Percentiles rank a stretch among this genome's conserved stretches.
These are phyloP conservation scores for Gastrophryne carolinensis DNA, from an alignment of 2,797 vertebrate species.

Conservation along the genomic window DNA sequence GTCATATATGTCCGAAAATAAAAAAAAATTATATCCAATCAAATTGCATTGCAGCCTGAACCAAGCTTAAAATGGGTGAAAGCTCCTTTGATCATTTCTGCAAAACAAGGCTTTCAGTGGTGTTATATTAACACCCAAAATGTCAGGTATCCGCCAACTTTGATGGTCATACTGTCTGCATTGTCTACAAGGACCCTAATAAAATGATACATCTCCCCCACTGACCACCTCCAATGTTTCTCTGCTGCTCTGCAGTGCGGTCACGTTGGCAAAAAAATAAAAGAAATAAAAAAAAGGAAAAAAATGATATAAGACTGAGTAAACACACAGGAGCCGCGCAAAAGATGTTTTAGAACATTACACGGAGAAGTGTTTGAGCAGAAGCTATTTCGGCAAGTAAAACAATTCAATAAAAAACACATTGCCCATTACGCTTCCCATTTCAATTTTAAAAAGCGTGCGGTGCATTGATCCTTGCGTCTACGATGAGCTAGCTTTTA, in stretches of 20 bases:
- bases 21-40: no score
- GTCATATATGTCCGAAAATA: no score
- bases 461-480: conserved; percentile 4
- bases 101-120: no score
- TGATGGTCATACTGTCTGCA: conserved; percentile 59
- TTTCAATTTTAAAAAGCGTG: conserved; percentile 7
- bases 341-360: background rate
- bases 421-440: conserved; percentile 11
- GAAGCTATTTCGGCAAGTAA: conserved; percentile 3
- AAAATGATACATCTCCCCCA: conserved; percentile 58
- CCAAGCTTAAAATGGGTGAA: no score
- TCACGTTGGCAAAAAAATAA: background rate
- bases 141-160: no score
- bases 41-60: no score
- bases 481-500: background rate
- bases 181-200: conserved; percentile 55
- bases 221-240: conserved; percentile 51
- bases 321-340: conserved; percentile 16
- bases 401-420: conserved; percentile 23
- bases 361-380: background rate
- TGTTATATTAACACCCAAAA: no score
- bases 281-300: conserved; percentile 53
- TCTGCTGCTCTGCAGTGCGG: conserved; percentile 53
- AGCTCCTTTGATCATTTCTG: no score
- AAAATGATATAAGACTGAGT: conserved; percentile 51